Evolutionary conservation across 2,888 invertebrate species (phyloP).

Genomic region (Nasonovia ribisnigri): DNA sequence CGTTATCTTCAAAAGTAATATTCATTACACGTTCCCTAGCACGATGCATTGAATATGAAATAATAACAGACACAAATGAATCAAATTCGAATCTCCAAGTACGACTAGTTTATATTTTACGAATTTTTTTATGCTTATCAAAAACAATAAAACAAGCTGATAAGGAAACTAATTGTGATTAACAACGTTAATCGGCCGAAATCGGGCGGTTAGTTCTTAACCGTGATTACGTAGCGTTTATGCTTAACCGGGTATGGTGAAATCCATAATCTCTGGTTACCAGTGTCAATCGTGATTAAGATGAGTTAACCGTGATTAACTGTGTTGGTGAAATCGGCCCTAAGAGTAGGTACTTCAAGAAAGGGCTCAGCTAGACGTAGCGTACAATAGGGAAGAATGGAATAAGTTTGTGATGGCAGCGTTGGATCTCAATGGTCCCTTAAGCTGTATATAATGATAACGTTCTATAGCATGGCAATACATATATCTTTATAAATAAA

Average conservation of each 20-base stretch:
- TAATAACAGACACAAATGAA: not conserved
- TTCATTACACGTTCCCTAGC: not conserved
- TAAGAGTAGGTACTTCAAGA: no score
- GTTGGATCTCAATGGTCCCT: no score
- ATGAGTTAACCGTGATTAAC: no score
- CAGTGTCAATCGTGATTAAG: not conserved
- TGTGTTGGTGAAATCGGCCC: no score
- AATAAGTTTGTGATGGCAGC: no score
- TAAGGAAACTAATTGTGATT: not conserved
- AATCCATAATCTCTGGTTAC: conserved; percentile 9
- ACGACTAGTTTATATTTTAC: not conserved
- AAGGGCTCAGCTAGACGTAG: no score
- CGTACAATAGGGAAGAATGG: no score
- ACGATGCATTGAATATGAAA: conserved; percentile 3
- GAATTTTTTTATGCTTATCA: not conserved
- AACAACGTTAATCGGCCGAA: conserved; percentile 17
- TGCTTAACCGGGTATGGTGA: not conserved
- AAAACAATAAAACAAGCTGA: not conserved
- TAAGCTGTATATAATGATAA: no score
- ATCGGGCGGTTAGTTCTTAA: not conserved
- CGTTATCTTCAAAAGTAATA: not conserved
- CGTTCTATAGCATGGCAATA: no score
- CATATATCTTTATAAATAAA: no score
- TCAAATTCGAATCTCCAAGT: not conserved
- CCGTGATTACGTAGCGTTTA: not conserved